Evolutionary conservation across 2,888 invertebrate species (phyloP).

Genomic region (Elegia similella): DNA sequence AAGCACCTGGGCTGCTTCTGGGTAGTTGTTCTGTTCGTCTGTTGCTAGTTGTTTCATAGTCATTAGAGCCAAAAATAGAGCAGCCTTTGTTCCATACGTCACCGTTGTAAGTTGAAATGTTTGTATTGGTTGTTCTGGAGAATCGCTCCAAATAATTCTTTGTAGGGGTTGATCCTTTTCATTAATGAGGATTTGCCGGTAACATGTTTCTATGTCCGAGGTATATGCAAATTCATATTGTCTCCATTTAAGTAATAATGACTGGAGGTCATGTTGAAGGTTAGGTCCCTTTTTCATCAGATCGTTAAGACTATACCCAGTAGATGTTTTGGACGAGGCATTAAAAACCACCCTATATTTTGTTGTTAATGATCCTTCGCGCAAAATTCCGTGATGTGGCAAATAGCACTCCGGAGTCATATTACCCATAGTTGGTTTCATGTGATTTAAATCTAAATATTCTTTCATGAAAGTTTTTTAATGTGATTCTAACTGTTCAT

Average conservation of each 20-base stretch:
- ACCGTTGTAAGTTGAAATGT: constrained; percentile 19
- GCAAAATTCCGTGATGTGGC: too few relatives aligned
- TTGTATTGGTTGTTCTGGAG: background rate
- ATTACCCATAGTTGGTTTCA: too few relatives aligned
- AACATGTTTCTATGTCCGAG: background rate
- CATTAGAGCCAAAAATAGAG: constrained; percentile 16
- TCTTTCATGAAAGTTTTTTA: background rate
- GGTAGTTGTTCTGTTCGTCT: constrained; percentile 17
- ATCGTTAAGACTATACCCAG: background rate
- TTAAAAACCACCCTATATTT: too few relatives aligned
- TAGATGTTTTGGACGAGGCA: background rate
- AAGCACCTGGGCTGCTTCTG: constrained; percentile 16
- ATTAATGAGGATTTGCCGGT: constrained; percentile 16
- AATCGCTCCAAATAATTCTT: constrained; percentile 21
- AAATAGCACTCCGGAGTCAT: too few relatives aligned
- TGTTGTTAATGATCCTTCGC: too few relatives aligned
- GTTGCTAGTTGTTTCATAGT: constrained; percentile 17
- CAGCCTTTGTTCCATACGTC: constrained; percentile 23
- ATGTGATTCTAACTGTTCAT: background rate
- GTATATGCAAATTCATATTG: background rate
- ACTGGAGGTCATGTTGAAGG: background rate
- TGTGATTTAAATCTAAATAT: too few relatives aligned
- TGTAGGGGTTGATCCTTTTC: constrained; percentile 18
- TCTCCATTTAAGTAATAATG: background rate
- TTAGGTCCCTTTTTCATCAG: background rate